Base-by-base conservation (phyloP, 2,888 invertebrate species). In the Ischnura elegans region DNA sequence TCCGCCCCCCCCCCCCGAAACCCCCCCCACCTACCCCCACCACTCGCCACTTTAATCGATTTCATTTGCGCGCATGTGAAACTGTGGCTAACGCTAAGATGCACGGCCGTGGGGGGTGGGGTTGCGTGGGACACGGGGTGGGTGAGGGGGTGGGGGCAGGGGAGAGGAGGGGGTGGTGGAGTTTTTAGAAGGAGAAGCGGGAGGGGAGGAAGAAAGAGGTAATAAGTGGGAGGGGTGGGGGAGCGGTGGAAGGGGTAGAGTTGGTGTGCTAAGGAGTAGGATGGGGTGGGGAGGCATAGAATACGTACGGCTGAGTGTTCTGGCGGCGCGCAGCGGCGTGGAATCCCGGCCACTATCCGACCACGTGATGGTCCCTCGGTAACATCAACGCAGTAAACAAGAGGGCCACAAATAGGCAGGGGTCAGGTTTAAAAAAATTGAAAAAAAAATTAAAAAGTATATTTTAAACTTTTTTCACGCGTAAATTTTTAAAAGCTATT, bases 1-100 rank as follows among this genome's bases (percentile, higher is more conserved):
- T 94, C 76, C 90, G 90, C 93, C 93, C 90, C 36, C 84, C 36
- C n/a, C 94, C 94, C 94, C 94, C 94, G 93, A 94, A 87, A 94
- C 93, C 94, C 94, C 86, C 94, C 94, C 94, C 94, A 94, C 94
- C 93, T 42, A 51, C 93, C 47, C 94, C 66, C 94, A 94, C 94
- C 95, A 97, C 97, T 97, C 93, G 36, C 85, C 97, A 97, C 97
- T 97, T 97, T 97, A 97, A 97, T 97, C 97, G 97, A 97, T 97
- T 97, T 97, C 97, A 97, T 97, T 97, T 97, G 97, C 97, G 96
- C 96, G 97, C 97, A 97, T 97, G 97, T 97, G 97, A 96, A 96
- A 95, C 96, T 96, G 97, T 96, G 96, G 96, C 96, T 96, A 96
- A 94, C 94, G 94, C 94, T 94, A 87, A 90, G 90, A 90, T 90